These are phyloP conservation scores for Otolemur garnettii DNA, from an alignment of 2,113 vertebrate species.

Conservation along the genomic window DNA sequence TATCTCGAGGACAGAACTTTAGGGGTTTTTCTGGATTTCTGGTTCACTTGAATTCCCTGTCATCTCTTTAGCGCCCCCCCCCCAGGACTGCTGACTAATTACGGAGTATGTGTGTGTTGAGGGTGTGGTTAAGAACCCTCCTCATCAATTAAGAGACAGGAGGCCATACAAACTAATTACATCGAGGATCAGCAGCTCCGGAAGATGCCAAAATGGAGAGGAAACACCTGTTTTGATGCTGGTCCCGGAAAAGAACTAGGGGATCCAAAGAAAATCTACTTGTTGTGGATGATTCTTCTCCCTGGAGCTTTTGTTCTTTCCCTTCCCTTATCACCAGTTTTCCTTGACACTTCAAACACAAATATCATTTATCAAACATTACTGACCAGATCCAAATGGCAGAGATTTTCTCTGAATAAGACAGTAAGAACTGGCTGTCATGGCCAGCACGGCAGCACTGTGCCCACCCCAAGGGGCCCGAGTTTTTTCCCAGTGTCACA, in stretches of 20 bases:
- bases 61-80: not conserved
- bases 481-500: no score
- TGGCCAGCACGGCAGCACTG: rapidly evolving
- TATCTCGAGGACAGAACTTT: not conserved
- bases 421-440: rapidly evolving
- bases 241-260: not conserved
- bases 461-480: rapidly evolving
- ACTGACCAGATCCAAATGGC: not conserved
- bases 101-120: not conserved
- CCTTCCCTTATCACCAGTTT: not conserved
- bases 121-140: not conserved
- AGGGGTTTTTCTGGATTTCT: not conserved
- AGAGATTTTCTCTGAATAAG: not conserved
- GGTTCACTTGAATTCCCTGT: not conserved
- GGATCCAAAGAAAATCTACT: not conserved
- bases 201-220: not conserved
- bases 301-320: not conserved
- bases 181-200: conserved; percentile 37
- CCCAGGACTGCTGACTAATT: not conserved
- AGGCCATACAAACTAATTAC: conserved; percentile 29
- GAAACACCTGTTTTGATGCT: conserved; percentile 35
- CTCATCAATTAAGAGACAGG: conserved; percentile 13
- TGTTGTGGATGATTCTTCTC: not conserved
- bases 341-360: not conserved
- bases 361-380: not conserved